Percentiles rank a stretch among this genome's conserved stretches.
These are phyloP conservation scores for Loriculus beryllinus DNA, from an alignment of 2,797 vertebrate genomes.

Conservation along the genomic window DNA sequence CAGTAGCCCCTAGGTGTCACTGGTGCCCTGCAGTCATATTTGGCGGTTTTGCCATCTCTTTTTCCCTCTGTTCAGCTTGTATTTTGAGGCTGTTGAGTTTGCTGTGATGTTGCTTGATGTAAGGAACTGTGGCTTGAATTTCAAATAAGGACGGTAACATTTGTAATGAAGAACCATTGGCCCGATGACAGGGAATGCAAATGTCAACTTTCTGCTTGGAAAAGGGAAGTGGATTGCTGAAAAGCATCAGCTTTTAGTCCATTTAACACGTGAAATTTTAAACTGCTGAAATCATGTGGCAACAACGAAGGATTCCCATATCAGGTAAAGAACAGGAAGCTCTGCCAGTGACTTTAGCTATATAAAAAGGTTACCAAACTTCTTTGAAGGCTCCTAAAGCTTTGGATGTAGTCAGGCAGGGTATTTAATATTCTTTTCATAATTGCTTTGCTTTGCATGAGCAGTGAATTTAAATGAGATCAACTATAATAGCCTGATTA, in stretches of 20 bases:
- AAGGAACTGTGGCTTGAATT: not conserved
- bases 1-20: conserved; percentile 53
- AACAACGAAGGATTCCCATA: not conserved
- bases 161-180: not conserved
- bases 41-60: not conserved
- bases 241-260: not conserved
- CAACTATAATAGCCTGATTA: not conserved
- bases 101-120: not conserved
- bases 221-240: not conserved
- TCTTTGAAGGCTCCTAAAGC: not conserved
- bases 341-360: not conserved
- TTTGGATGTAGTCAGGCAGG: not conserved
- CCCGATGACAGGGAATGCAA: not conserved
- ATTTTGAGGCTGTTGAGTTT: not conserved
- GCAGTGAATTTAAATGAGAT: not conserved
- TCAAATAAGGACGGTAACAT: not conserved
- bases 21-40: not conserved
- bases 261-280: not conserved
- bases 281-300: not conserved
- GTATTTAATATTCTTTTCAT: not conserved
- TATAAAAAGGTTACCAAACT: not conserved
- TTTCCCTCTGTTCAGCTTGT: not conserved
- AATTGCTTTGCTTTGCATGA: not conserved
- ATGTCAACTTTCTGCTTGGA: not conserved
- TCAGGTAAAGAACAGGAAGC: not conserved